phyloP scores from a whole-genome alignment of 2,113 vertebrate genomes.

The Ammodytes marinus region DNA sequence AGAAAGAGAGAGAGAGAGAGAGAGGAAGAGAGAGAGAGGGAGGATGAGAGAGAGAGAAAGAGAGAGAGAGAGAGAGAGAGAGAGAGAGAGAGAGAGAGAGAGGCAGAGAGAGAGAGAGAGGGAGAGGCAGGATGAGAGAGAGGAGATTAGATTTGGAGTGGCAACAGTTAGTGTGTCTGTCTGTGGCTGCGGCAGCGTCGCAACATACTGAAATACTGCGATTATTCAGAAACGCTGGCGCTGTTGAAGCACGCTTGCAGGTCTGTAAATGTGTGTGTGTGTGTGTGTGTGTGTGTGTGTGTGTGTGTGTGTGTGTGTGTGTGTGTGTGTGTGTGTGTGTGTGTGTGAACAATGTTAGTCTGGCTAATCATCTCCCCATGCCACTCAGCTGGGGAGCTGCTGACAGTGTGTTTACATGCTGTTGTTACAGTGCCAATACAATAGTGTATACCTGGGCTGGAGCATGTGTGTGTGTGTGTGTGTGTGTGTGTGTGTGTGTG shows the following conservation, averaged over 20 bases:
- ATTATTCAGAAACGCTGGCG: constrained; percentile 88
- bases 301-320: constrained; percentile 3
- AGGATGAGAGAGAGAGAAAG: constrained; percentile 67
- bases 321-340: constrained; percentile 13
- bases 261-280: constrained; percentile 44
- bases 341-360: constrained; percentile 81
- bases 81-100: too few species aligned
- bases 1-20: background rate
- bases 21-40: constrained; percentile 12
- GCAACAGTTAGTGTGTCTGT: constrained; percentile 85
- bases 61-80: background rate
- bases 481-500: constrained; percentile 35
- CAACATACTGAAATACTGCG: constrained; percentile 89
- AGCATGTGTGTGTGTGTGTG: constrained; percentile 23
- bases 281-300: constrained; percentile 20
- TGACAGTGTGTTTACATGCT: constrained; percentile 95
- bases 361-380: constrained; percentile 95
- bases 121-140: constrained; percentile 68
- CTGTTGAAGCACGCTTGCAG: constrained; percentile 62
- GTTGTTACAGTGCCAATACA: constrained; percentile 53
- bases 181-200: constrained; percentile 72
- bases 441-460: constrained; percentile 30
- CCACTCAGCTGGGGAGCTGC: constrained; percentile 94
- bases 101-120: background rate
- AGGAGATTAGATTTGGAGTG: constrained; percentile 71